Evolutionary conservation across 1,140 invertebrate species (phyloP).

Genomic region (Subanguina moxae): DNA sequence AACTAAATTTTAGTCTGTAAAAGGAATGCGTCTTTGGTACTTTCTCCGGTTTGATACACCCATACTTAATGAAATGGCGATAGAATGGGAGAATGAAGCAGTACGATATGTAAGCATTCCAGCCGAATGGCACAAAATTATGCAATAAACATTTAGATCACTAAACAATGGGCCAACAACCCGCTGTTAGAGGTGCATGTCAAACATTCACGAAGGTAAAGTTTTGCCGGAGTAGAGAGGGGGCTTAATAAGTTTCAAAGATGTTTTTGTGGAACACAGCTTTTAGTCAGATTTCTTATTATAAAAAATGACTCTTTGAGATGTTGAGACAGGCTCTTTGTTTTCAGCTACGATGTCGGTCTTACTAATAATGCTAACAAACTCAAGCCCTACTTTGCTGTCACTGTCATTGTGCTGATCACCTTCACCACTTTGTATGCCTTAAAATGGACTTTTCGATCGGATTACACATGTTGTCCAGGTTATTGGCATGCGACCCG

Average conservation of each 20-base stretch:
- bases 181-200: conserved; percentile 52
- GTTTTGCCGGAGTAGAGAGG: too few species aligned
- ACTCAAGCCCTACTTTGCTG: conserved; percentile 57
- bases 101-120: background rate
- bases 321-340: too few species aligned
- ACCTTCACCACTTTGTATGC: conserved; percentile 57
- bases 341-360: conserved; percentile 46
- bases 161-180: conserved; percentile 45
- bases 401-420: conserved; percentile 54
- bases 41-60: conserved; percentile 56
- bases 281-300: too few species aligned
- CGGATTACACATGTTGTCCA: conserved; percentile 6
- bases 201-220: conserved; percentile 53
- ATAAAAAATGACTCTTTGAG: too few species aligned
- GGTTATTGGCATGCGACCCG: background rate
- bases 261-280: too few species aligned
- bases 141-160: too few species aligned
- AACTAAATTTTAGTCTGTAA: conserved; percentile 43
- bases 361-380: conserved; percentile 53
- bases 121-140: background rate
- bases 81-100: conserved; percentile 52
- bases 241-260: too few species aligned
- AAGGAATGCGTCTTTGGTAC: conserved; percentile 56
- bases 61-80: conserved; percentile 46
- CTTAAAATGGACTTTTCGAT: conserved; percentile 53